Base-by-base conservation (phyloP, 1,140 invertebrate species). In the Yoshiicerus persimilis region DNA sequence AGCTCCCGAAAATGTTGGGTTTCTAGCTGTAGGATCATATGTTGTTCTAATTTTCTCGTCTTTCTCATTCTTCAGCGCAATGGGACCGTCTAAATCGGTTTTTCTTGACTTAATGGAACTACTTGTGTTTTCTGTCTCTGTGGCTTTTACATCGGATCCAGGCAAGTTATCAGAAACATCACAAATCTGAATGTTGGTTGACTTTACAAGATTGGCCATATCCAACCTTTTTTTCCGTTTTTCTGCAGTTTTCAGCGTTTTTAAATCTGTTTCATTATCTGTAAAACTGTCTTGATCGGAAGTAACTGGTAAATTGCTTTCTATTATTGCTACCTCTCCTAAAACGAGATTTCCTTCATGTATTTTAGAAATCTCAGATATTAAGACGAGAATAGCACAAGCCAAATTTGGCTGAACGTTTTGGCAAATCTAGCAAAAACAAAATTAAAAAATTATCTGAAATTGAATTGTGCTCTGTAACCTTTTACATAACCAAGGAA, bases 1-100 rank as follows among this genome's bases (percentile, higher is more conserved):
- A 2, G 96, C 97, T 75, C 96, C 96, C 34, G 96, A 95, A 93
- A 95, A 97, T 16, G 96, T 91, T 0, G 98, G 98, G 93, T 99
- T 99, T 34, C 98, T 94, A 62, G 94, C 94, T 62, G 94, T 93
- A 0, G 96, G 95, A 93, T 96, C 95, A 92, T 97, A 98, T 5
- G 92, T 91, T 16, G 90, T 92, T 30, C 39, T 39, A 56, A 27
- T 86, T 25, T 91, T 85, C 75, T 92, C 90, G 64, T 91, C 87
- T 87, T 92, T 91, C 23, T 91, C 84, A 4, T 92, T 91, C 13
- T 88, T 6, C 25, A 90, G 16, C 16, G 83, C 62, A 8, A 20
- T 38, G 16, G 20, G 13, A 4, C 23, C 30, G 10, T 80, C 32
- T n/a, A 38, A 20, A 34, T 20, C 20, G 32, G 3, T 10, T 38